Evolutionary conservation across 1,140 invertebrate species (phyloP).

Genomic region (Venustaconcha ellipsiformis): DNA sequence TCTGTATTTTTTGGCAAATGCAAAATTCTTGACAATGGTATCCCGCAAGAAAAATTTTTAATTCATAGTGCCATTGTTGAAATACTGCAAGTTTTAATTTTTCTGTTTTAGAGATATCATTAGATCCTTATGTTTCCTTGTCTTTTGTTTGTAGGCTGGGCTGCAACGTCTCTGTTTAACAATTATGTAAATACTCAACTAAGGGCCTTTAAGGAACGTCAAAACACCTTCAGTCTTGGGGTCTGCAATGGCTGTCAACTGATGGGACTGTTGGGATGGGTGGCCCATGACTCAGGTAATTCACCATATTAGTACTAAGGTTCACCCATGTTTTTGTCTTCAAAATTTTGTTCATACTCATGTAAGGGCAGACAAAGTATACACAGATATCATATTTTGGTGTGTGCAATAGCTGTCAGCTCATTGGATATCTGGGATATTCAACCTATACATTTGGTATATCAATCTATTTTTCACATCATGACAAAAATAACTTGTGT

Average conservation of each 20-base stretch:
- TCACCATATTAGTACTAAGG: too few species aligned
- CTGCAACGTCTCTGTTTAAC: conserved; percentile 87
- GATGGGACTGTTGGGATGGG: conserved; percentile 81
- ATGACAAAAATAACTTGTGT: not conserved
- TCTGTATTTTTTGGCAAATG: too few species aligned
- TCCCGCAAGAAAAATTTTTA: too few species aligned
- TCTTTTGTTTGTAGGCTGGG: conserved; percentile 79
- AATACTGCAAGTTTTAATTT: not conserved
- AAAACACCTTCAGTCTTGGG: conserved; percentile 93
- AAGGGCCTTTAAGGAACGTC: conserved; percentile 77
- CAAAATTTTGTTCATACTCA: too few species aligned
- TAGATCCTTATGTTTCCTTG: not conserved
- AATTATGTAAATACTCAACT: conserved; percentile 78
- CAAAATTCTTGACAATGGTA: too few species aligned
- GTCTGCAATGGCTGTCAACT: conserved; percentile 98
- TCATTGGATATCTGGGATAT: not conserved
- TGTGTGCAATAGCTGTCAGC: too few species aligned
- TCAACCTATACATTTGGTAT: not conserved
- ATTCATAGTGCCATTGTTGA: too few species aligned
- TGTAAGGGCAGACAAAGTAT: too few species aligned
- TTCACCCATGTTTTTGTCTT: too few species aligned
- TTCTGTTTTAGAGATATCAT: not conserved
- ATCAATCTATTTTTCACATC: not conserved
- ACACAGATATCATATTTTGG: too few species aligned
- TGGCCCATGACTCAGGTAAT: conserved; percentile 52